Evolutionary conservation across 2,888 invertebrate species (phyloP).

Genomic region (Thelaira solivaga): DNA sequence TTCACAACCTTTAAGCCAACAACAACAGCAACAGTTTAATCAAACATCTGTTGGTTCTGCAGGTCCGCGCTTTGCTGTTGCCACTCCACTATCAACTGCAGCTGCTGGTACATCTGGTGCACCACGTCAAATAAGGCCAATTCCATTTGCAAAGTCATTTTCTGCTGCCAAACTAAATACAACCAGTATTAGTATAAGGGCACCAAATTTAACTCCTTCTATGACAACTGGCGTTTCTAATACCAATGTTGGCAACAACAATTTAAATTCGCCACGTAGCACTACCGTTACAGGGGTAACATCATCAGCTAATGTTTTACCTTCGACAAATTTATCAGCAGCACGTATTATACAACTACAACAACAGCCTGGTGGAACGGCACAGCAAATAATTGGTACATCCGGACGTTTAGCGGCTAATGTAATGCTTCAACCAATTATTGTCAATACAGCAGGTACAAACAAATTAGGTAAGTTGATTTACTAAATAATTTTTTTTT

Average conservation of each 20-base stretch:
- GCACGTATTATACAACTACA: constrained; percentile 77
- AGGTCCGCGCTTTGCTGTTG: constrained; percentile 74
- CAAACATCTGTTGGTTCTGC: constrained; percentile 64
- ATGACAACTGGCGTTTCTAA: constrained; percentile 66
- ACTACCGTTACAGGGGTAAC: constrained; percentile 63
- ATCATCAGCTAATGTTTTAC: constrained; percentile 68
- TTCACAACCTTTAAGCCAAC: constrained; percentile 68
- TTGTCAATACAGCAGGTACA: constrained; percentile 72
- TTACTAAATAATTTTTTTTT: too few relatives aligned
- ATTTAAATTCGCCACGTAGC: constrained; percentile 63
- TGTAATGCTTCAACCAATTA: constrained; percentile 76
- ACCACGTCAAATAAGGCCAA: constrained; percentile 75
- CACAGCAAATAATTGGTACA: constrained; percentile 74
- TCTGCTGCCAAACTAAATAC: constrained; percentile 74
- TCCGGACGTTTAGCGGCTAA: constrained; percentile 74
- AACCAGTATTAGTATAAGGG: constrained; percentile 76
- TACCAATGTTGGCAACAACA: constrained; percentile 66
- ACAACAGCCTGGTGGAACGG: constrained; percentile 72
- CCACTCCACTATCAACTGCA: constrained; percentile 67
- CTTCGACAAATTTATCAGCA: constrained; percentile 72
- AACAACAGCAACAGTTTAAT: constrained; percentile 72
- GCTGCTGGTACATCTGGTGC: constrained; percentile 67
- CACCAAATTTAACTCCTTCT: constrained; percentile 73
- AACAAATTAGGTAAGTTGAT: constrained; percentile 73
- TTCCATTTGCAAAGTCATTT: constrained; percentile 74